These are phyloP conservation scores for Diaprepes abbreviatus DNA, from an alignment of 2,888 invertebrate species.

Conservation along the genomic window DNA sequence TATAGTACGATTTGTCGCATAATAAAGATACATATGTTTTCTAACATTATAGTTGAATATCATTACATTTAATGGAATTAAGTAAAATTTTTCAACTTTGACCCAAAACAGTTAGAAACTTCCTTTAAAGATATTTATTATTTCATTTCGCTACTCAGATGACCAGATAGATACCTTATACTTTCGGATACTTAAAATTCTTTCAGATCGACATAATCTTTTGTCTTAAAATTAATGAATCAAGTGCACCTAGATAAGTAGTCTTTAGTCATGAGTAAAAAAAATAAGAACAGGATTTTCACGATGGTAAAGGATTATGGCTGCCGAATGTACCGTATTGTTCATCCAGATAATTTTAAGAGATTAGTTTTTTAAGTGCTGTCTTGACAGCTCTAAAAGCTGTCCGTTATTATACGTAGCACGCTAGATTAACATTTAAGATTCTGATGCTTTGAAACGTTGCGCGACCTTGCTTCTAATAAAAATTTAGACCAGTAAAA, in stretches of 20 bases:
- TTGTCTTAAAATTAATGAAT: constrained; percentile 48
- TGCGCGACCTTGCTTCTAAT: constrained; percentile 31
- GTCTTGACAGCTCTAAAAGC: constrained; percentile 47
- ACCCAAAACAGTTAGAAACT: constrained; percentile 16
- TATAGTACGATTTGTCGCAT: too few species aligned
- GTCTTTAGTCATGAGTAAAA: constrained; percentile 31
- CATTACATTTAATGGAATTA: too few species aligned
- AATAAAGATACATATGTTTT: too few species aligned
- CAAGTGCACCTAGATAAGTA: constrained; percentile 46
- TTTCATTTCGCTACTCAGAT: constrained; percentile 14
- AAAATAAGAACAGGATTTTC: constrained; percentile 47
- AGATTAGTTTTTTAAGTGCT: constrained; percentile 51
- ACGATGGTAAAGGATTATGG: constrained; percentile 47
- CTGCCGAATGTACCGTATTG: constrained; percentile 50
- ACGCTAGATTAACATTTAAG: constrained; percentile 35
- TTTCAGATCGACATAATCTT: constrained; percentile 42
- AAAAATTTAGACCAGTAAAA: constrained; percentile 14
- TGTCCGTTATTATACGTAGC: constrained; percentile 43
- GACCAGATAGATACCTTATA: constrained; percentile 40
- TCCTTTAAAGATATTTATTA: constrained; percentile 14
- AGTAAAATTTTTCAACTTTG: constrained; percentile 11
- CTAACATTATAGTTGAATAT: too few species aligned
- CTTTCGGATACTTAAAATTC: constrained; percentile 46
- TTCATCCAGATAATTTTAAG: constrained; percentile 46
- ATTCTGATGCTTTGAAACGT: constrained; percentile 29